Percentiles rank a stretch among this genome's conserved stretches.
Evolutionary conservation across 2,888 invertebrate genomes (phyloP).

Genomic region (Leptopilina drosophilae): DNA sequence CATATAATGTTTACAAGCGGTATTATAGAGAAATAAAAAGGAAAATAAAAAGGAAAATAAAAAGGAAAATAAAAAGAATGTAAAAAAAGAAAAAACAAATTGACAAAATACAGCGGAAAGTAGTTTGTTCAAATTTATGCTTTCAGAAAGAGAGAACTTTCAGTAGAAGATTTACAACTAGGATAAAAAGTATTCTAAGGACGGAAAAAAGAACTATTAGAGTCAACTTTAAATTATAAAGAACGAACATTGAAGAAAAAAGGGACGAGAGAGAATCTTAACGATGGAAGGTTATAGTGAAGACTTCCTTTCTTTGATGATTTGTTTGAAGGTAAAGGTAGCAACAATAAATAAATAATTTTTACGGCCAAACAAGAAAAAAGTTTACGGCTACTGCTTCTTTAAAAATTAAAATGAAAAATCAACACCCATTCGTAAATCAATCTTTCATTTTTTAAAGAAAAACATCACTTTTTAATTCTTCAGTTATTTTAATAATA

Average conservation of each 20-base stretch:
- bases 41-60: no score
- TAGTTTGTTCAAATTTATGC: no score
- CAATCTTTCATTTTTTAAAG: not conserved
- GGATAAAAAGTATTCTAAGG: not conserved
- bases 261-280: constrained; percentile 48
- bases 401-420: not conserved
- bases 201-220: constrained; percentile 10
- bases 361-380: not conserved
- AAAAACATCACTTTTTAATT: not conserved
- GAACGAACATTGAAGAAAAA: constrained; percentile 57
- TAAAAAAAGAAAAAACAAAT: no score
- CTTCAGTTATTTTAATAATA: no score
- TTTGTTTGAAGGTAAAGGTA: not conserved
- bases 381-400: not conserved
- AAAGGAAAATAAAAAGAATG: no score
- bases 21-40: no score
- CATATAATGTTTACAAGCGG: no score
- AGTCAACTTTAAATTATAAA: constrained; percentile 55
- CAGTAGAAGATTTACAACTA: not conserved
- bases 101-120: no score
- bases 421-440: not conserved
- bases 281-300: not conserved
- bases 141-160: not conserved
- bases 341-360: constrained; percentile 14
- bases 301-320: not conserved